phyloP scores from a whole-genome alignment of 1,140 invertebrate genomes.

The Teleopsis dalmanni region DNA sequence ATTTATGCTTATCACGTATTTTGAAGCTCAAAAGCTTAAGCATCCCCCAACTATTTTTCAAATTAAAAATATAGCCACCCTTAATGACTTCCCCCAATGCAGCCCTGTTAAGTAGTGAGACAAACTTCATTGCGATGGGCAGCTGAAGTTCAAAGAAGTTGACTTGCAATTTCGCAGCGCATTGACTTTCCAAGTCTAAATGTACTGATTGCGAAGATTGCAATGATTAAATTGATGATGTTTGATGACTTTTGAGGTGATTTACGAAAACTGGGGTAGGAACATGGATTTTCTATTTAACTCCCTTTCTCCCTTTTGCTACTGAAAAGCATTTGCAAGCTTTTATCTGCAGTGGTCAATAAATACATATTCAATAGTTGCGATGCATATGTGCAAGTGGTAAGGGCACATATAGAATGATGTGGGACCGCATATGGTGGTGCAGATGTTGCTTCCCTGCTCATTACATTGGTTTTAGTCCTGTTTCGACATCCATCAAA shows the following conservation, averaged over 20 bases:
- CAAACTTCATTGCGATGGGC: background rate
- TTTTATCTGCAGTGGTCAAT: no score
- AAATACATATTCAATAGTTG: no score
- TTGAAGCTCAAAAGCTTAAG: background rate
- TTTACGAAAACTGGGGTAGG: conserved; percentile 17
- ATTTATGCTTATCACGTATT: conserved; percentile 8
- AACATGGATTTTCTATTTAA: background rate
- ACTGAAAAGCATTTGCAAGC: no score
- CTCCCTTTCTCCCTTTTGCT: no score
- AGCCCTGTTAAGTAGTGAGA: background rate
- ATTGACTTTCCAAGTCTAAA: conserved; percentile 4
- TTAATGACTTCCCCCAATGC: conserved; percentile 28
- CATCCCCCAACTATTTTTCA: background rate
- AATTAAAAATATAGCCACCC: conserved; percentile 2
- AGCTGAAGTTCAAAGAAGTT: conserved; percentile 19
- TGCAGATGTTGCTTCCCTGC: conserved; percentile 24
- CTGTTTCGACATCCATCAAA: conserved; percentile 30
- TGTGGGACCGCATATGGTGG: conserved; percentile 29
- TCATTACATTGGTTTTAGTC: conserved; percentile 30
- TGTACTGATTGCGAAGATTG: background rate
- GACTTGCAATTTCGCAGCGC: conserved; percentile 34
- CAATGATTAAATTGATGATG: conserved; percentile 42
- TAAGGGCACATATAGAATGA: background rate
- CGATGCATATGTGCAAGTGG: no score
- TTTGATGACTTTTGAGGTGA: conserved; percentile 44